Conservation (phyloP, 2,113 vertebrate genomes). For the Manacus vitellinus region DNA sequence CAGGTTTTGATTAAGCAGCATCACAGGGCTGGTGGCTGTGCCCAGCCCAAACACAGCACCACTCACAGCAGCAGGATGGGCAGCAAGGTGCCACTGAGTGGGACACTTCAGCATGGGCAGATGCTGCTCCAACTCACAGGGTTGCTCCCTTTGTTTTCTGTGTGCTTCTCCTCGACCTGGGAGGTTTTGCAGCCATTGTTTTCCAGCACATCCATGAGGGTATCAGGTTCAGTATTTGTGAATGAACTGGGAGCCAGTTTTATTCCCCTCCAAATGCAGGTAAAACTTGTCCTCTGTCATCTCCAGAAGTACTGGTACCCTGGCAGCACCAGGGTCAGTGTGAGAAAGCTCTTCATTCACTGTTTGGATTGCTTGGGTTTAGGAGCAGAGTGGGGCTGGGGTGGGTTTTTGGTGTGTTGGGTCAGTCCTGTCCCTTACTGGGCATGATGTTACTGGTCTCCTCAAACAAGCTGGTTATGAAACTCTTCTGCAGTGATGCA, state of each 20-base stretch:
- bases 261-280: background rate
- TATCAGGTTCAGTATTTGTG: background rate
- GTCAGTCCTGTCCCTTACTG: background rate
- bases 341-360: background rate
- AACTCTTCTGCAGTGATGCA: background rate
- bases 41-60: background rate
- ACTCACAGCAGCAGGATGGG: rapidly evolving
- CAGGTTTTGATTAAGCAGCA: rapidly evolving
- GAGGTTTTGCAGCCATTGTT: background rate
- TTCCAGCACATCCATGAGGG: rapidly evolving
- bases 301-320: background rate
- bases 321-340: background rate
- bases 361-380: background rate
- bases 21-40: background rate
- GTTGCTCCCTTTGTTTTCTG: rapidly evolving
- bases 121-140: rapidly evolving
- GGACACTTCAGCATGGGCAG: rapidly evolving
- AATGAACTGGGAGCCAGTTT: background rate
- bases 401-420: background rate
- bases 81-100: rapidly evolving
- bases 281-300: background rate
- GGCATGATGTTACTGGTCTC: background rate
- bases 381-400: background rate
- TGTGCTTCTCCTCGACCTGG: background rate
- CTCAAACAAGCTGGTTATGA: background rate